Evolutionary conservation across 2,797 vertebrate genomes (phyloP).

Genomic region (Sebastes cheni): DNA sequence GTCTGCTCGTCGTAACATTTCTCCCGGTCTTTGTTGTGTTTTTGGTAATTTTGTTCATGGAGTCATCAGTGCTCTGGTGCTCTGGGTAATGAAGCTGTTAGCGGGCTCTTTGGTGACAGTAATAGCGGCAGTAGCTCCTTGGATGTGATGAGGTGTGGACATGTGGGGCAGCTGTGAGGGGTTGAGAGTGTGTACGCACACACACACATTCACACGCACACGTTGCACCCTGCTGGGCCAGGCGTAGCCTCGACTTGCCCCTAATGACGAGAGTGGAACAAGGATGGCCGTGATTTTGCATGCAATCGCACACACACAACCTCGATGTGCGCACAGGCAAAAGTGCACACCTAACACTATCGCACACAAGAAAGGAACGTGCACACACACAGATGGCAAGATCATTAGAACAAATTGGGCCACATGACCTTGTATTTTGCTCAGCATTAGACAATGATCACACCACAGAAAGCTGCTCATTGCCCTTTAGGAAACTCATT

Average conservation of each 20-base stretch:
- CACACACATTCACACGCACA: constrained; percentile 14
- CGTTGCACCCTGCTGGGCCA: constrained; percentile 59
- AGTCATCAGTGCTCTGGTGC: constrained; percentile 56
- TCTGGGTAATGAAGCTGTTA: constrained; percentile 76
- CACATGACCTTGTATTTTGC: constrained; percentile 57
- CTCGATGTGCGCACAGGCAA: neutral
- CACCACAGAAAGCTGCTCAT: constrained; percentile 59
- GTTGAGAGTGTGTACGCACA: constrained; percentile 14
- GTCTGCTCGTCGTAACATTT: neutral
- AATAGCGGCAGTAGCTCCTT: constrained; percentile 62
- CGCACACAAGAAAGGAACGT: neutral
- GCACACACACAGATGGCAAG: constrained; percentile 7
- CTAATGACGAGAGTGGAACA: constrained; percentile 60
- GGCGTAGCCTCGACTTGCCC: constrained; percentile 74
- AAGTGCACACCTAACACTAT: constrained; percentile 4
- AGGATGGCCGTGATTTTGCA: constrained; percentile 9
- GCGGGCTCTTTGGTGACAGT: constrained; percentile 70
- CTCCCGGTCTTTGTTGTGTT: constrained; percentile 35
- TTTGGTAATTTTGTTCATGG: constrained; percentile 43
- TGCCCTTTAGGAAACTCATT: constrained; percentile 70
- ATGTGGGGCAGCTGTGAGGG: constrained; percentile 58
- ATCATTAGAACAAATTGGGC: constrained; percentile 74
- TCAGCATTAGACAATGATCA: constrained; percentile 58
- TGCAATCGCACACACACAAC: constrained; percentile 3
- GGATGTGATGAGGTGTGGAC: constrained; percentile 72